Conservation (phyloP, 2,113 vertebrate genomes). For the Anolis carolinensis region DNA sequence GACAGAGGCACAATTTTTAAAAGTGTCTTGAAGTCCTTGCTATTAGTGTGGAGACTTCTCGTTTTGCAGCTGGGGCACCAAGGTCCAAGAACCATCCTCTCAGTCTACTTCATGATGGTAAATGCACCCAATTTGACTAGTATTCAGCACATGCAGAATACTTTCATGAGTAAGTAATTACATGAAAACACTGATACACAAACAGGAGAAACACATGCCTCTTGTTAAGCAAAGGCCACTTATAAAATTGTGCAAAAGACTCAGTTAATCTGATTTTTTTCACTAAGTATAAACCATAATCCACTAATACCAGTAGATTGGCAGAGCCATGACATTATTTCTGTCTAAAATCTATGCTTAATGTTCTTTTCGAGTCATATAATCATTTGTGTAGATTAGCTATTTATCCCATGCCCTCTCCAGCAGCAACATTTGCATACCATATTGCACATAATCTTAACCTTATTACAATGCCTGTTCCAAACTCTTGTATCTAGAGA, state of each 20-base stretch:
- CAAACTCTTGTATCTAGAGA: conserved; percentile 7
- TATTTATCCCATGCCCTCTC: conserved; percentile 34
- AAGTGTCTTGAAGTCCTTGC: background rate
- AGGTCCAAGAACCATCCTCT: no score
- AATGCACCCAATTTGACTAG: background rate
- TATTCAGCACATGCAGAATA: background rate
- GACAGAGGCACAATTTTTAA: no score
- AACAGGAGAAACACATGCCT: background rate
- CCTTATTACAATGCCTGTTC: background rate
- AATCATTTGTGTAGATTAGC: conserved; percentile 34
- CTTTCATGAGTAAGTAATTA: background rate
- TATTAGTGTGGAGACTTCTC: background rate
- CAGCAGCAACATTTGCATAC: conserved; percentile 34
- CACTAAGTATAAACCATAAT: conserved; percentile 24
- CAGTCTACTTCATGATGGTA: background rate
- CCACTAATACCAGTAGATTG: conserved; percentile 41
- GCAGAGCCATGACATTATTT: conserved; percentile 22
- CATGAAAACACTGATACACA: background rate
- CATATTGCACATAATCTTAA: conserved; percentile 38
- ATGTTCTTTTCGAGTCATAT: background rate
- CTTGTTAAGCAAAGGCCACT: background rate
- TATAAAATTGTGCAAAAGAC: background rate
- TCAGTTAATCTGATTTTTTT: conserved; percentile 14
- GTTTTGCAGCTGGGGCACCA: background rate
- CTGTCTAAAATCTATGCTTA: conserved; percentile 34